Evolutionary conservation across 2,797 vertebrate genomes (phyloP).

Genomic region (Acipenser transmontanus): DNA sequence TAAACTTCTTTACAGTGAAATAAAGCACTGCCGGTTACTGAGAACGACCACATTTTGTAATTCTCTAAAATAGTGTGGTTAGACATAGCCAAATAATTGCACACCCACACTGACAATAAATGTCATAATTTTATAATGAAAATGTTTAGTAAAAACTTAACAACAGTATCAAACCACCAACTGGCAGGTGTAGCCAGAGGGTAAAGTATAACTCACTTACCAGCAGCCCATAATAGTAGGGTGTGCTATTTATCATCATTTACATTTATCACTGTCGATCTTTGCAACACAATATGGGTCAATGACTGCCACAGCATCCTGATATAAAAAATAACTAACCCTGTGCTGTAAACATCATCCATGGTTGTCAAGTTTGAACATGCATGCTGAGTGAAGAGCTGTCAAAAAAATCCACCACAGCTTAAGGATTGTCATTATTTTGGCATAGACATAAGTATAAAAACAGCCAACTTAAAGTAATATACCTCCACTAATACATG

Average conservation of each 20-base stretch:
- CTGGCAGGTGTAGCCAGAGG: too few species aligned
- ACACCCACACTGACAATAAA: too few species aligned
- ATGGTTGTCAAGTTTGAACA: neutral
- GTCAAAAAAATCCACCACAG: neutral
- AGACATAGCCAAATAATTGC: too few species aligned
- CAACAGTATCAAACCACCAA: too few species aligned
- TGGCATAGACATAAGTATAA: neutral
- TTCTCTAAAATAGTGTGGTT: too few species aligned
- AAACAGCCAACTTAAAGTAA: neutral
- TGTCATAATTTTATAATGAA: too few species aligned
- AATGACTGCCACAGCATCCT: slow-evolving; percentile 3
- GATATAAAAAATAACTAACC: neutral
- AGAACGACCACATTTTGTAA: too few species aligned
- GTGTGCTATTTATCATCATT: slow-evolving; percentile 6
- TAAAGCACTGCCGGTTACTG: too few species aligned
- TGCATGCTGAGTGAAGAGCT: neutral
- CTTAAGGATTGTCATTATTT: neutral
- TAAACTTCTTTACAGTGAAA: too few species aligned
- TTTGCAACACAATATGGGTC: slow-evolving; percentile 4
- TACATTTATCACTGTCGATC: slow-evolving; percentile 13
- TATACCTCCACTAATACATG: neutral
- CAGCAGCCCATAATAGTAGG: neutral
- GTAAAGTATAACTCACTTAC: neutral
- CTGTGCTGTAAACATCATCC: slow-evolving; percentile 1
- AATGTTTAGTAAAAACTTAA: too few species aligned